Conservation (phyloP, 2,888 invertebrate species). For the Cerastis leucographa region DNA sequence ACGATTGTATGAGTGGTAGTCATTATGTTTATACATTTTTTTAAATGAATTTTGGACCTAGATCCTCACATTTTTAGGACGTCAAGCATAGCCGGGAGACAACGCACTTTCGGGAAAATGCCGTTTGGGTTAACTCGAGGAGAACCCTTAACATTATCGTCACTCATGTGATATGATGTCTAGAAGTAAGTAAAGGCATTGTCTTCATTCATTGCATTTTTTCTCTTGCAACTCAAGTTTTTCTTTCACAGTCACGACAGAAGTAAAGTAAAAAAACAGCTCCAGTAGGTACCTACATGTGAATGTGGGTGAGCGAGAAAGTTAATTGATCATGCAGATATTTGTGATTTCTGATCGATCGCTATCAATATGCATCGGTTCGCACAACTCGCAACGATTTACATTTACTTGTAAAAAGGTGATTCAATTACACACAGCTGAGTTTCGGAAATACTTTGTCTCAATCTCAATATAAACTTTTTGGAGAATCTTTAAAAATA, state of each 20-base stretch:
- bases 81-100: not conserved
- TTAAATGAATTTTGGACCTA: not conserved
- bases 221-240: constrained; percentile 1
- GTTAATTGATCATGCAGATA: constrained; percentile 48
- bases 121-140: not conserved
- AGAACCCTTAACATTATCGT: not conserved
- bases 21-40: not conserved
- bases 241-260: constrained; percentile 25
- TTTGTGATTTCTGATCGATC: constrained; percentile 60
- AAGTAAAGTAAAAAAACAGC: constrained; percentile 22
- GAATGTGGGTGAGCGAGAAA: constrained; percentile 44
- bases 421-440: constrained; percentile 26
- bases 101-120: not conserved
- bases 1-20: not conserved
- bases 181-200: not conserved
- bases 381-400: constrained; percentile 39
- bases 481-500: not conserved
- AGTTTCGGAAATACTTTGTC: constrained; percentile 24
- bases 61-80: not conserved
- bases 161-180: not conserved
- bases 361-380: constrained; percentile 58
- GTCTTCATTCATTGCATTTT: not conserved
- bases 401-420: constrained; percentile 19
- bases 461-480: not conserved
- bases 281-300: constrained; percentile 1